phyloP scores from a whole-genome alignment of 2,113 vertebrate species.

The Diadophis punctatus region DNA sequence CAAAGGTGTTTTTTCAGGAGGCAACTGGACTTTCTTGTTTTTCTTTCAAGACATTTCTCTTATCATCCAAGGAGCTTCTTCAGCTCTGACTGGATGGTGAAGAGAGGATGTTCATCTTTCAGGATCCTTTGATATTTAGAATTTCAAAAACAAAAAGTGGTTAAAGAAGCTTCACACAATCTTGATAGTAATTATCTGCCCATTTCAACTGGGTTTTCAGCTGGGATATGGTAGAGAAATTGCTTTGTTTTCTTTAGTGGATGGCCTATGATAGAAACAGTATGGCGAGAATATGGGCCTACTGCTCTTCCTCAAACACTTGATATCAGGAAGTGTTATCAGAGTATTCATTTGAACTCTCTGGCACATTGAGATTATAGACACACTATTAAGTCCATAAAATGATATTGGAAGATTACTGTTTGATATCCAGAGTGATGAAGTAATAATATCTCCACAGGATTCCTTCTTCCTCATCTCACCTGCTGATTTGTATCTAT shows the following conservation, averaged over 20 bases:
- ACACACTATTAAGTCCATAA: neutral
- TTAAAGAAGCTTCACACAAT: neutral
- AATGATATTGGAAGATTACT: neutral
- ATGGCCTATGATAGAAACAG: neutral
- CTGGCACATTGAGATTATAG: neutral
- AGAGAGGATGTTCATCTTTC: neutral
- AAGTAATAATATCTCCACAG: neutral
- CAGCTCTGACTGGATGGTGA: neutral
- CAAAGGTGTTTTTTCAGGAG: too few species aligned
- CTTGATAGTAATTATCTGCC: neutral
- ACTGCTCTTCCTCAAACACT: neutral
- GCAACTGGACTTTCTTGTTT: too few species aligned
- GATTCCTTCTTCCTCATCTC: neutral
- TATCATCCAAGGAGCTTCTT: too few species aligned
- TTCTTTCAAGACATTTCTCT: too few species aligned
- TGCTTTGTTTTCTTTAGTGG: neutral
- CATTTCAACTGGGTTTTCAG: neutral
- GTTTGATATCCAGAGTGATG: neutral
- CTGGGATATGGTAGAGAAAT: neutral
- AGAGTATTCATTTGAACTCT: neutral
- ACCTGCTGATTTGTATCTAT: neutral
- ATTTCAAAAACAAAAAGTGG: neutral
- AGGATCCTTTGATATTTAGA: neutral
- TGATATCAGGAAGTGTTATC: neutral
- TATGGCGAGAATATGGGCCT: neutral